These are phyloP conservation scores for Cebus imitator DNA, from an alignment of 2,113 vertebrate species.

Conservation along the genomic window DNA sequence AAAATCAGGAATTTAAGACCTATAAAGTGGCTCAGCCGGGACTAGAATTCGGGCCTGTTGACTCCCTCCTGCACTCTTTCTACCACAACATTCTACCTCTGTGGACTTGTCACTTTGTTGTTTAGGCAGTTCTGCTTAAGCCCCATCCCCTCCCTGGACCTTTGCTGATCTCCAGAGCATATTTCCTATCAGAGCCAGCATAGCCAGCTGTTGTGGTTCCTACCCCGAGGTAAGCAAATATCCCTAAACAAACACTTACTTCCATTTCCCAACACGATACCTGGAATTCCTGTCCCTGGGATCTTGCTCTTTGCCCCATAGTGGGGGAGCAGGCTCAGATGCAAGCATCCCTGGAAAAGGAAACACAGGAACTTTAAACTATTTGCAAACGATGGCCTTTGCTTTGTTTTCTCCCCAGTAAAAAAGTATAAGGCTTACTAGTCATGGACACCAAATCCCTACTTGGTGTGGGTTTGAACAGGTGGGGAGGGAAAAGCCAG, in stretches of 20 bases:
- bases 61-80: neutral
- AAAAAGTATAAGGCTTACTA: neutral
- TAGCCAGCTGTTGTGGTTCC: neutral
- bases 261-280: neutral
- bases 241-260: neutral
- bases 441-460: neutral
- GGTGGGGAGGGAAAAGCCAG: neutral
- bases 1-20: neutral
- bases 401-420: neutral
- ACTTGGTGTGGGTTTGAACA: neutral
- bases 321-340: neutral
- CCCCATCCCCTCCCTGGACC: too few relatives aligned
- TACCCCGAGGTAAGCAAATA: too few relatives aligned
- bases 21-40: neutral
- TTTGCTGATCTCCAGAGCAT: neutral
- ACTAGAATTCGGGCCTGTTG: neutral
- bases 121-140: neutral
- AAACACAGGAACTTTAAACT: neutral
- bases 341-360: neutral
- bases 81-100: too few relatives aligned
- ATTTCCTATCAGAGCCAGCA: neutral
- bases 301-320: accelerated
- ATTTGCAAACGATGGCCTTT: neutral
- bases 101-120: neutral
- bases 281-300: neutral